Evolutionary conservation across 2,113 vertebrate genomes (phyloP).

Genomic region (Tenrec ecaudatus): DNA sequence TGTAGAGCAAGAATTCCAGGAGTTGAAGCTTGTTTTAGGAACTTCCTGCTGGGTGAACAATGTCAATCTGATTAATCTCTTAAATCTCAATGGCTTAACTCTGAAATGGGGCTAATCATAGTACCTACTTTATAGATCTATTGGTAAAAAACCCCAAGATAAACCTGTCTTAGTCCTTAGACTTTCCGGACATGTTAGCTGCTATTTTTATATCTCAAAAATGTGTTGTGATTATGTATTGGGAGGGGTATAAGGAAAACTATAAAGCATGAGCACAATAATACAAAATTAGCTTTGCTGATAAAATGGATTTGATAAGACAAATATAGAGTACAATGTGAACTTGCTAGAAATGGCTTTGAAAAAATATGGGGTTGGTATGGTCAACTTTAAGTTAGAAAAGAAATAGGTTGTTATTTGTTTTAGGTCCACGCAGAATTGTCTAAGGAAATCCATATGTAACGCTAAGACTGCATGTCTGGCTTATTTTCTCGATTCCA

Average conservation of each 20-base stretch:
- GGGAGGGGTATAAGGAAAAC: conserved; percentile 2
- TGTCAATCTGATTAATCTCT: conserved; percentile 8
- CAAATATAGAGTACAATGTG: not conserved
- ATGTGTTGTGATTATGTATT: not conserved
- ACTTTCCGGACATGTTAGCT: conserved; percentile 25
- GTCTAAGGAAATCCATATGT: conserved; percentile 67
- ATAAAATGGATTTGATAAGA: too few relatives aligned
- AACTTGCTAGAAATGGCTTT: conserved; percentile 69
- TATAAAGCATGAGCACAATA: conserved; percentile 28
- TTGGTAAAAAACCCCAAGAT: conserved; percentile 6
- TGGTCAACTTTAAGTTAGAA: conserved; percentile 67
- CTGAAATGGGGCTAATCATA: conserved; percentile 41
- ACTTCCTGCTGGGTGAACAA: not conserved
- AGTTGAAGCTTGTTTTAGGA: conserved; percentile 30
- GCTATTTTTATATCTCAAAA: conserved; percentile 34
- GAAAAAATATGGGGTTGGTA: not conserved
- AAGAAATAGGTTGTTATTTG: conserved; percentile 66
- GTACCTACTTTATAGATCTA: not conserved
- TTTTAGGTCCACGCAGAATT: conserved; percentile 65
- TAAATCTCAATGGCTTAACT: conserved; percentile 36
- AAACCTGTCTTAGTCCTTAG: conserved; percentile 21
- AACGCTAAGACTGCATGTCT: conserved; percentile 27
- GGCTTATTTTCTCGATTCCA: conserved; percentile 33
- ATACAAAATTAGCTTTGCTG: conserved; percentile 47
- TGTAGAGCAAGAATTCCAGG: not conserved